Evolutionary conservation across 2,888 invertebrate genomes (phyloP), one percentile per base, ranked within the genome.

Genomic region (Volucella inflata): DNA sequence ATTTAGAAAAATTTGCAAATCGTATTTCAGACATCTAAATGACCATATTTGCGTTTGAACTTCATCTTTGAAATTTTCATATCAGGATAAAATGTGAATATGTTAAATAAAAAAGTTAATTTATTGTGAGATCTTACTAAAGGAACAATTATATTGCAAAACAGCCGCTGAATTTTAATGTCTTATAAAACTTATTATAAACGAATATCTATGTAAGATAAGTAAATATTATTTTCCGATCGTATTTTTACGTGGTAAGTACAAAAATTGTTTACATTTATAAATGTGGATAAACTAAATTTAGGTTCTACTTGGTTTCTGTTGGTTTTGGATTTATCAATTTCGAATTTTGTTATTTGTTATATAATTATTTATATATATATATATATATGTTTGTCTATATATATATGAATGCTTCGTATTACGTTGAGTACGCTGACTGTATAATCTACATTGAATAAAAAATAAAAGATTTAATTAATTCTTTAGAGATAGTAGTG

Each of bases 41-140:
- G 89, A 90, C 91, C 91, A 89, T 90, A 89, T 91, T 91, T 91
- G 91, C 91, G 91, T 90, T 91, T 91, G 89, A 91, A 92, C 89
- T 92, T 91, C 91, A 91, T 91, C 90, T 91, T 91, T 88, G 91
- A 89, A 88, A 91, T 89, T 90, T 91, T 91, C 91, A 91, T 82
- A 74, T 57, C 70, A 38, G 44, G 40, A 44, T 21, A 59, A 68
- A 55, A 48, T 75, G 16, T 72, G 9, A n/a, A 16, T 21, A 40
- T n/a, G 53, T 62, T 57, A 59, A 70, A 74, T 75, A 55, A 51
- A 65, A 42, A 42, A 53, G 38, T 21, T 55, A 46, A 38, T 42
- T 60, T 51, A 53, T 11, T 30, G n/a, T 38, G 57, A 70, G 70
- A 59, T 48, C 70, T 59, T 36, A 46, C 74, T 46, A 67, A 21